Evolutionary conservation across 2,888 invertebrate genomes (phyloP), one percentile per base, ranked within the genome.

Genomic region (Cotesia congregata): DNA sequence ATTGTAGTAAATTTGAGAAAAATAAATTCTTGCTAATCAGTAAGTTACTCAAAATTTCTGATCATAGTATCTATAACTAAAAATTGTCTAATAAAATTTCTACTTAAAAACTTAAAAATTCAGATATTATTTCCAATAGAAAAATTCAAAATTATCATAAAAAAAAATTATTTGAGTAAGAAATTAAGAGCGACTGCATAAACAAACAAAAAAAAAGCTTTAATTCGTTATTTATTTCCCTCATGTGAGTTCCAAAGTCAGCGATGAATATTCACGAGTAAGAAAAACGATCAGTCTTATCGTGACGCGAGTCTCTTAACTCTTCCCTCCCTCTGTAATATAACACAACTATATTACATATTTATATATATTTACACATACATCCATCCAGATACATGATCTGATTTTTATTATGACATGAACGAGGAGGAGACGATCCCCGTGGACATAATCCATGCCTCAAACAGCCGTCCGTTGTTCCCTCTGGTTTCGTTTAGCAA

Each of bases 201-300:
- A 50, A 50, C 9, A 50, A 50, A 50, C 7, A 6, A 50, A 50
- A 3, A n/a, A n/a, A 7, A 64, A 5, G 7, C 1, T 20, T 20
- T 64, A 15, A 64, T 64, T 64, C 17, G 6, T 64, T 64, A 6
- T 17, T 6, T 50, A 68, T 15, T 15, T 68, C 41, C 17, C 40
- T 68, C 40, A 15, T 12, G 40, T 12, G 40, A 9, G n/a, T 41
- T 41, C 15, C 41, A 41, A 12, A 50, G 60, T 59, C 5, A 38
- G 17, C 20, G 30, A 71, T 75, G 71, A 75, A 75, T 75, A 75
- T 75, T 75, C 75, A 75, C 70, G 65, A 70, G 30, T 4, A 6
- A 38, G 6, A 39, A 67, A 67, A 67, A 38, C 67, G 6, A 67
- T 67, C 67, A 67, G 12, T 67, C 67, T 67, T 67, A 39, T 67